Percentiles rank a stretch among this genome's conserved stretches.
Evolutionary conservation across 2,113 vertebrate genomes (phyloP).

Genomic region (Myxocyprinus asiaticus): DNA sequence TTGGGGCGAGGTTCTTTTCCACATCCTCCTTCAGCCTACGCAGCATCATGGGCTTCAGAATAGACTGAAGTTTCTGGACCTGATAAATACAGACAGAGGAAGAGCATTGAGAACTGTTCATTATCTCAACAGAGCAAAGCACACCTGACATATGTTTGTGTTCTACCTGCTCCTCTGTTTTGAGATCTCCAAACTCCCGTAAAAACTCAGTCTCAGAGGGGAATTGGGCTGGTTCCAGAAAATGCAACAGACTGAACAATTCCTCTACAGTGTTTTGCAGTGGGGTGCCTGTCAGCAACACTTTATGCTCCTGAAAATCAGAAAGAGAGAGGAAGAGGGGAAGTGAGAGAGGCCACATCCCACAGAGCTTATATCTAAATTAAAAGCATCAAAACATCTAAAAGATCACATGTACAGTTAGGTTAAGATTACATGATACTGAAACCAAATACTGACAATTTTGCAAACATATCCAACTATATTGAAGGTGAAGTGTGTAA

Average conservation of each 20-base stretch:
- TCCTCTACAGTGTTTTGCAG: conserved; percentile 97
- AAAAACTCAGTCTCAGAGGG: conserved; percentile 91
- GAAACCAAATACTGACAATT: too few species aligned
- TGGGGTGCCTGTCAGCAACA: conserved; percentile 90
- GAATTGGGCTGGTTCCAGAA: conserved; percentile 91
- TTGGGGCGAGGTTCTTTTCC: conserved; percentile 94
- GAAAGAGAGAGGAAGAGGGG: neutral
- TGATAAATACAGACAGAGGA: conserved; percentile 50
- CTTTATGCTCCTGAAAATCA: conserved; percentile 86
- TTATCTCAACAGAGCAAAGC: neutral
- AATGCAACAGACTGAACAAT: conserved; percentile 91
- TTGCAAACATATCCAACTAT: too few species aligned
- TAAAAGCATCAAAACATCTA: too few species aligned
- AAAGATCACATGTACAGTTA: too few species aligned
- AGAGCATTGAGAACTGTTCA: neutral
- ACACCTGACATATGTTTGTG: neutral
- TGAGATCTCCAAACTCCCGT: conserved; percentile 93
- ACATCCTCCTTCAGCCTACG: conserved; percentile 91
- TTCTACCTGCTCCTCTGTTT: conserved; percentile 92
- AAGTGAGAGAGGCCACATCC: neutral
- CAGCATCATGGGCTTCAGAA: conserved; percentile 97
- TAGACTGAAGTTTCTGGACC: conserved; percentile 95
- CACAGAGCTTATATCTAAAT: too few species aligned
- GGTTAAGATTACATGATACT: too few species aligned
- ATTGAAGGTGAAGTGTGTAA: too few species aligned